These are phyloP conservation scores for Todiramphus saurophagus DNA, from an alignment of 2,113 vertebrate genomes.

Conservation along the genomic window DNA sequence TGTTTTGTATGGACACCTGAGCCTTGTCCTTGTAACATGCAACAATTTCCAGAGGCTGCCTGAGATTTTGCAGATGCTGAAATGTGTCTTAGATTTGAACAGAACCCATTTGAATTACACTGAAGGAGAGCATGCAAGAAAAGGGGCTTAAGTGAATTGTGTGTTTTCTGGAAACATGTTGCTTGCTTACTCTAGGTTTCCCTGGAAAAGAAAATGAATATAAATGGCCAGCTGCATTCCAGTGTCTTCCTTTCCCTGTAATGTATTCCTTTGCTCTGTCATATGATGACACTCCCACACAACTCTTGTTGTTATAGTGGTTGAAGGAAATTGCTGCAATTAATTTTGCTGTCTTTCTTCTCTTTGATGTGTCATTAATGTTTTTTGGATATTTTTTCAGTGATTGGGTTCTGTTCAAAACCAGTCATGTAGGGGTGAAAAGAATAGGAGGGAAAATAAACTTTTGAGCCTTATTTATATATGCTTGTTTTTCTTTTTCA, in stretches of 20 bases:
- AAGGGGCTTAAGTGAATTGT: background rate
- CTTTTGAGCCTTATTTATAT: background rate
- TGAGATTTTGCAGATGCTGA: background rate
- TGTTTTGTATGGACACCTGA: background rate
- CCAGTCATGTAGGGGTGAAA: background rate
- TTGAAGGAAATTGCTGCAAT: slow-evolving; percentile 73
- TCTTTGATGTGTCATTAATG: slow-evolving; percentile 71
- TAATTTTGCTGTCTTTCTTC: slow-evolving; percentile 70
- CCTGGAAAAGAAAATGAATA: slow-evolving; percentile 48
- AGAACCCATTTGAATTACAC: background rate
- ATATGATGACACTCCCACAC: slow-evolving; percentile 65
- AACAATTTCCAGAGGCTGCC: background rate
- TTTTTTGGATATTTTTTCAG: slow-evolving; percentile 49
- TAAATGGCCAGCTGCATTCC: slow-evolving; percentile 51
- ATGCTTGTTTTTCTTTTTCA: background rate
- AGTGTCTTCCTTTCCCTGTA: slow-evolving; percentile 35
- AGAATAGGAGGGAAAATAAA: background rate
- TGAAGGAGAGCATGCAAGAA: background rate
- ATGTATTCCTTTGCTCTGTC: slow-evolving; percentile 62
- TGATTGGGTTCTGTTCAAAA: slow-evolving; percentile 57
- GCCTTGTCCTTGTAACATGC: background rate
- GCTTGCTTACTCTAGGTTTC: slow-evolving; percentile 10
- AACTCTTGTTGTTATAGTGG: slow-evolving; percentile 46
- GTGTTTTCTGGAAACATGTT: slow-evolving; percentile 33
- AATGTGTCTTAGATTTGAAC: background rate